These are phyloP conservation scores for Xyrauchen texanus DNA, from an alignment of 2,113 vertebrate species.

Conservation along the genomic window DNA sequence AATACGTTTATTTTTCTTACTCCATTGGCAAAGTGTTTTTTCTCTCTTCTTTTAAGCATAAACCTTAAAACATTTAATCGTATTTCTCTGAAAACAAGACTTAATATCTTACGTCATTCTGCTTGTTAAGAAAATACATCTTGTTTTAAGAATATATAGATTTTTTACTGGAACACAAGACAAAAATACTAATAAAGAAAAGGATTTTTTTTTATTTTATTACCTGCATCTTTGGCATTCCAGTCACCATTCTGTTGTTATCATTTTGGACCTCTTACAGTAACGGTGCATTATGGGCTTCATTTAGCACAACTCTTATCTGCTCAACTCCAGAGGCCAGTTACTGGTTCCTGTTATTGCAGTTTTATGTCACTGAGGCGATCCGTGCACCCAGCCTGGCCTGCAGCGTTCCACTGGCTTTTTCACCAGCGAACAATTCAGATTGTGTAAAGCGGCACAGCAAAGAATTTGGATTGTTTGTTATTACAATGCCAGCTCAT, in stretches of 20 bases:
- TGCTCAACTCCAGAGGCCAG: constrained; percentile 66
- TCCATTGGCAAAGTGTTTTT: too few relatives aligned
- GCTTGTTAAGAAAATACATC: too few relatives aligned
- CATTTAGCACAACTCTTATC: constrained; percentile 68
- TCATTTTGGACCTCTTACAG: constrained; percentile 24
- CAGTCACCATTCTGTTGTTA: constrained; percentile 22
- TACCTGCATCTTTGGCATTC: constrained; percentile 46
- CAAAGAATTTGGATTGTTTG: constrained; percentile 67
- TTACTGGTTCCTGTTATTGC: constrained; percentile 78
- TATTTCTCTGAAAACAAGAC: too few relatives aligned
- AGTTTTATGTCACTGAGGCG: constrained; percentile 48
- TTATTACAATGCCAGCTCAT: constrained; percentile 67
- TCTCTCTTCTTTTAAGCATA: too few relatives aligned
- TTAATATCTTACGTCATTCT: too few relatives aligned
- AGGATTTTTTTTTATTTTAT: constrained; percentile 25
- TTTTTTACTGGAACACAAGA: too few relatives aligned
- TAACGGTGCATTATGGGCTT: constrained; percentile 44
- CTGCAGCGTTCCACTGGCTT: constrained; percentile 19
- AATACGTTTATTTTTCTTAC: too few relatives aligned
- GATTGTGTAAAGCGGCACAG: constrained; percentile 58
- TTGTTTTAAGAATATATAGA: too few relatives aligned
- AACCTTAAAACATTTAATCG: too few relatives aligned
- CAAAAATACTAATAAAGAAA: too few relatives aligned
- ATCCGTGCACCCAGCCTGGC: constrained; percentile 54
- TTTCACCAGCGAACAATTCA: constrained; percentile 52